A percentile compares a stretch with the other conserved stretches of the same genome.
Conservation (phyloP, 2,113 vertebrate species). For the Brienomyrus longianalis region DNA sequence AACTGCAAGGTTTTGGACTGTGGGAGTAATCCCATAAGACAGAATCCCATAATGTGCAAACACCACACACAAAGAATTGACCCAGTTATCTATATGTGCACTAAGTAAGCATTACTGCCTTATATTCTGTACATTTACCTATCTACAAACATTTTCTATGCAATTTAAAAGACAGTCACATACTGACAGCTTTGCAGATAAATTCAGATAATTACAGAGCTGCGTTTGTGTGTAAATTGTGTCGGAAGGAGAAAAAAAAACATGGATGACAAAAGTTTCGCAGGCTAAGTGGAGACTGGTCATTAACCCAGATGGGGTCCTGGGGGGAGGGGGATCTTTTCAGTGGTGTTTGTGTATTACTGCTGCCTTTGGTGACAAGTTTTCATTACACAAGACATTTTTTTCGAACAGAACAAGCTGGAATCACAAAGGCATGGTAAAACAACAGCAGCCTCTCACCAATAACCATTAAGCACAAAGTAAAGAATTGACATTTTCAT, state of each 20-base stretch:
- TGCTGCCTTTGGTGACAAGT: conserved; percentile 26
- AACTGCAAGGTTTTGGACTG: background rate
- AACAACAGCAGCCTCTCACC: background rate
- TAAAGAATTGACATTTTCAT: background rate
- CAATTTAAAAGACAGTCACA: background rate
- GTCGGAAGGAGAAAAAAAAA: conserved; percentile 18
- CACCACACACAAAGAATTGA: background rate
- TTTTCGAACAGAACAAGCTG: background rate
- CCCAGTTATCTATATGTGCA: background rate
- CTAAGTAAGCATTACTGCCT: background rate
- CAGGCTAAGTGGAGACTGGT: conserved; percentile 26
- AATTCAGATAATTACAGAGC: background rate
- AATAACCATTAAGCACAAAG: background rate
- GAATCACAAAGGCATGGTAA: background rate
- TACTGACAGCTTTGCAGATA: background rate
- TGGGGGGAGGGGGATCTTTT: conserved; percentile 14
- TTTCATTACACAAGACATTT: background rate
- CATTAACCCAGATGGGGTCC: conserved; percentile 28
- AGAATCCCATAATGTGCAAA: background rate
- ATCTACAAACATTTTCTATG: background rate
- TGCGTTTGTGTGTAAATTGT: background rate
- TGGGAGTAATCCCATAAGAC: background rate
- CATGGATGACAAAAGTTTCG: conserved; percentile 23
- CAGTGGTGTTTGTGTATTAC: conserved; percentile 54
- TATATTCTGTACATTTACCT: background rate